Evolutionary conservation across 2,888 invertebrate genomes (phyloP).

Genomic region (Tineola bisselliella): DNA sequence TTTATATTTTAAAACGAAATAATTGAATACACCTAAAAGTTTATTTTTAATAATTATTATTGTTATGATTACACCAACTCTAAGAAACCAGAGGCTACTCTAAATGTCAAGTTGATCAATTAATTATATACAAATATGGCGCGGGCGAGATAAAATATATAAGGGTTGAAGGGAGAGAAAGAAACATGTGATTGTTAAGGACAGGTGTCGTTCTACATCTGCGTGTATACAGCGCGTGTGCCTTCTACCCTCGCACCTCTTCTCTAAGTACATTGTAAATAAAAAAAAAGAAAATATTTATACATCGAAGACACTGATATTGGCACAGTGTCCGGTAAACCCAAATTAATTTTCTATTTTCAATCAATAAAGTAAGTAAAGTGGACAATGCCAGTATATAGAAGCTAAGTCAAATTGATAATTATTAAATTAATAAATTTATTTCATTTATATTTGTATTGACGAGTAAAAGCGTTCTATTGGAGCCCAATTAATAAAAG

Average conservation of each 20-base stretch:
- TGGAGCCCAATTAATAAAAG: too few relatives aligned
- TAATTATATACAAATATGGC: conserved; percentile 13
- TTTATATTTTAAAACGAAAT: too few relatives aligned
- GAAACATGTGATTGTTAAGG: conserved; percentile 22
- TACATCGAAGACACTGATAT: too few relatives aligned
- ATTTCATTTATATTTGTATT: too few relatives aligned
- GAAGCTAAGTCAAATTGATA: too few relatives aligned
- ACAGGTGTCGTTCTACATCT: conserved; percentile 56
- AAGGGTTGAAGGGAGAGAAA: conserved; percentile 29
- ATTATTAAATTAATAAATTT: too few relatives aligned
- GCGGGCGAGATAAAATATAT: conserved; percentile 28
- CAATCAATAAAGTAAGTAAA: too few relatives aligned
- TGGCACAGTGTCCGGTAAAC: too few relatives aligned
- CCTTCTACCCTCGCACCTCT: conserved; percentile 25
- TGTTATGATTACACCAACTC: not conserved
- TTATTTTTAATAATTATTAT: not conserved
- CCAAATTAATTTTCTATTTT: too few relatives aligned
- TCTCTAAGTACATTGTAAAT: not conserved
- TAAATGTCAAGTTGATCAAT: conserved; percentile 12
- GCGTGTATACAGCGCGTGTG: conserved; percentile 35
- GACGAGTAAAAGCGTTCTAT: too few relatives aligned
- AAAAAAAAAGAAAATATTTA: not conserved
- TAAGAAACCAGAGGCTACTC: not conserved
- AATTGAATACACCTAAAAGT: too few relatives aligned
- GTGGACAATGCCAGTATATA: too few relatives aligned